These are phyloP conservation scores for Bombus pyrosoma DNA, from an alignment of 1,140 invertebrate genomes.

Conservation along the genomic window DNA sequence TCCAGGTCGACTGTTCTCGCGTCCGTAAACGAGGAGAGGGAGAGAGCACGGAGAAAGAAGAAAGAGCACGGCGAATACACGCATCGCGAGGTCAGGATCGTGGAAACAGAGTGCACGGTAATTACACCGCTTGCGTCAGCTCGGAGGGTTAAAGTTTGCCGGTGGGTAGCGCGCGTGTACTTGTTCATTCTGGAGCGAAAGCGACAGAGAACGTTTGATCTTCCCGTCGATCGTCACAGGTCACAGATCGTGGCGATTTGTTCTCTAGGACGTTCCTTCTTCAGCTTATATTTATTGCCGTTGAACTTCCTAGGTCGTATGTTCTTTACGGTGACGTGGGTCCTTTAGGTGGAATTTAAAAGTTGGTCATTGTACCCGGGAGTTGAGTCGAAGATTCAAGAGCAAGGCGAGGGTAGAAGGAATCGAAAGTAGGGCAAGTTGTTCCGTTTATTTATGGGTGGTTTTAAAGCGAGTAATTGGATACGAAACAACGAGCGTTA, in stretches of 20 bases:
- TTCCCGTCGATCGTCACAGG: neutral
- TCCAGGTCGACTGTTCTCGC: neutral
- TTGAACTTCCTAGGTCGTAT: conserved; percentile 8
- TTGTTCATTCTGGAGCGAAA: too few relatives aligned
- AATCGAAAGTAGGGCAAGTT: neutral
- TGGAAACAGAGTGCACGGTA: conserved; percentile 33
- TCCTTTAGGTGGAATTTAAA: neutral
- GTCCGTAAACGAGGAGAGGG: neutral
- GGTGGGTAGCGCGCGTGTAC: neutral
- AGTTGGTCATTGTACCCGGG: neutral
- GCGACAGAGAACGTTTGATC: conserved; percentile 27
- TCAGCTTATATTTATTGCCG: conserved; percentile 27
- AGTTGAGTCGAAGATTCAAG: neutral
- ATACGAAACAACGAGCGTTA: neutral
- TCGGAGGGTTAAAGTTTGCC: neutral
- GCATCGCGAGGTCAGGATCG: conserved; percentile 36
- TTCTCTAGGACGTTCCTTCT: neutral
- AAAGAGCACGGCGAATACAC: conserved; percentile 10
- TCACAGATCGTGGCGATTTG: neutral
- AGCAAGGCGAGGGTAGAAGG: neutral
- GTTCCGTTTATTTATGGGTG: neutral
- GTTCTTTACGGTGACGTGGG: neutral
- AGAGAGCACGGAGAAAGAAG: neutral
- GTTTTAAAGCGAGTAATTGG: neutral
- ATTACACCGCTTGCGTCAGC: conserved; percentile 42